Percentiles rank a stretch among this genome's conserved stretches.
Evolutionary conservation across 1,140 invertebrate genomes (phyloP).

Genomic region (Glossosoma conforme): DNA sequence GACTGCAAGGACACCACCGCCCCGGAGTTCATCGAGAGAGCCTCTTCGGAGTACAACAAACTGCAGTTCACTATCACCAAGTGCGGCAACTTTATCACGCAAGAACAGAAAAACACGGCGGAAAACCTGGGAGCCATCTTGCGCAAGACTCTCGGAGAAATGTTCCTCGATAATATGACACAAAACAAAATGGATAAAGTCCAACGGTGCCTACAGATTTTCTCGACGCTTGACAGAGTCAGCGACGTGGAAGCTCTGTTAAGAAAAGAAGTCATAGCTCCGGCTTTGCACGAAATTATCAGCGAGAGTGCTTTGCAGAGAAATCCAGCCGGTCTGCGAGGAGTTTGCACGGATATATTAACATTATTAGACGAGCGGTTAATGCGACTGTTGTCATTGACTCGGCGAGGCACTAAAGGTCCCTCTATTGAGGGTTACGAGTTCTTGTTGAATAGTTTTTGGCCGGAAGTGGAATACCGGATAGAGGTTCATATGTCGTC

Average conservation of each 20-base stretch:
- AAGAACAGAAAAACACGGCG: conserved; percentile 46
- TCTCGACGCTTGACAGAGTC: conserved; percentile 63
- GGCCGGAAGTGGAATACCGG: conserved; percentile 77
- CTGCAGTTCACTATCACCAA: conserved; percentile 67
- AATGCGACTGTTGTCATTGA: conserved; percentile 56
- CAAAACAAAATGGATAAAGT: conserved; percentile 51
- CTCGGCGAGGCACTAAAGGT: conserved; percentile 56
- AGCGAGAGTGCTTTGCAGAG: conserved; percentile 66
- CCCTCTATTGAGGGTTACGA: conserved; percentile 68
- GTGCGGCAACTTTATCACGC: conserved; percentile 54
- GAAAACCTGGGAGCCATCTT: conserved; percentile 52
- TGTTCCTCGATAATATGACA: conserved; percentile 57
- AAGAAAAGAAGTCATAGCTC: conserved; percentile 64
- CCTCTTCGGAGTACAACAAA: conserved; percentile 70
- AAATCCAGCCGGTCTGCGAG: conserved; percentile 66
- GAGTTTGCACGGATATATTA: conserved; percentile 70
- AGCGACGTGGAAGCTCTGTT: conserved; percentile 66
- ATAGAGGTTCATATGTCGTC: conserved; percentile 71
- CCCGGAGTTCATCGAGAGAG: conserved; percentile 59
- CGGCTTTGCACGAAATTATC: conserved; percentile 69
- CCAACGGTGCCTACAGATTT: conserved; percentile 60
- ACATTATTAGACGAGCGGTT: conserved; percentile 64
- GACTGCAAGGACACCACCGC: conserved; percentile 41
- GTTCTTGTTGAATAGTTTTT: conserved; percentile 84
- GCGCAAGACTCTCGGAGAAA: conserved; percentile 53